phyloP scores from a whole-genome alignment of 35 echinoderm and acorn worm species.

The Ophiothrix spiculata region DNA sequence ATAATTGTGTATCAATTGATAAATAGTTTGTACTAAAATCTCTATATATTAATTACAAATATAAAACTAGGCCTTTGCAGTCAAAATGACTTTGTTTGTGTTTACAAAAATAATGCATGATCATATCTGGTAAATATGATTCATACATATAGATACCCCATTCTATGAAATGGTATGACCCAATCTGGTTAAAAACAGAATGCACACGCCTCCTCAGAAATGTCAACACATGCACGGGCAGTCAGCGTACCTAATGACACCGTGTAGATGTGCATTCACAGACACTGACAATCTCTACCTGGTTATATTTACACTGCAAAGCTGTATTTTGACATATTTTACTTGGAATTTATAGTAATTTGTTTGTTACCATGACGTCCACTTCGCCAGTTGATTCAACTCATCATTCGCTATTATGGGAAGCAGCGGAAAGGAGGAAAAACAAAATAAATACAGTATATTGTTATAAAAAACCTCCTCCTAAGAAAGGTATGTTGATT shows the following conservation, averaged over 20 bases:
- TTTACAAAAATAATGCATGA: no score
- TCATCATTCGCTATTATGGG: conserved; percentile 8
- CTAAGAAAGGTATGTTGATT: conserved; percentile 11
- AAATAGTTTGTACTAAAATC: no score
- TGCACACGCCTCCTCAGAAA: neutral
- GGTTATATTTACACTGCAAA: conserved; percentile 6
- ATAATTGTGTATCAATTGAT: no score
- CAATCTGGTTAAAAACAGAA: neutral
- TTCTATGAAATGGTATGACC: neutral
- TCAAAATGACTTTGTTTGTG: no score
- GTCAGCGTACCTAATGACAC: neutral
- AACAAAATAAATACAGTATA: neutral
- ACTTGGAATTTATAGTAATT: neutral
- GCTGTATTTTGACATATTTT: neutral
- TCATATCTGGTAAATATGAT: no score
- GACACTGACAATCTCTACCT: neutral
- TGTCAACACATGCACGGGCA: neutral
- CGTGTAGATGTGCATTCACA: neutral
- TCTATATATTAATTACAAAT: no score
- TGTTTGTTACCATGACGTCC: neutral
- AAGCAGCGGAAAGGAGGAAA: neutral
- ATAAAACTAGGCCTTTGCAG: no score
- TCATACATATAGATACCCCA: neutral
- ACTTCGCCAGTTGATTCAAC: conserved; percentile 1
- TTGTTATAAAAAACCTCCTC: neutral